Evolutionary conservation across 2,113 vertebrate genomes (phyloP).

Genomic region (Sula dactylatra): DNA sequence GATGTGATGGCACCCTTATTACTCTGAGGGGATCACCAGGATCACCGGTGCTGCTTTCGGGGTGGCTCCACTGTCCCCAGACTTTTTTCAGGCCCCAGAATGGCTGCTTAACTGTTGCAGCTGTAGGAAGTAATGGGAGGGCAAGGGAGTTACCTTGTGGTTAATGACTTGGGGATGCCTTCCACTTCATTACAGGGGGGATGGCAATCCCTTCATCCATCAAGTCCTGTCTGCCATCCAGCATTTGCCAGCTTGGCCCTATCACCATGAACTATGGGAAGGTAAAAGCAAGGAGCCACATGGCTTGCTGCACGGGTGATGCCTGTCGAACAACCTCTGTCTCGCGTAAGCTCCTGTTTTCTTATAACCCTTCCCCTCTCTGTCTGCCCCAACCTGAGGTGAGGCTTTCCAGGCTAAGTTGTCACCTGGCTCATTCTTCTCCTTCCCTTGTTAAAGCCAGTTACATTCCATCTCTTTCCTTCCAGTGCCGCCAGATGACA

Average conservation of each 20-base stretch:
- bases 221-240: conserved; percentile 14
- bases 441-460: accelerated
- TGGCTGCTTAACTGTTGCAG: neutral
- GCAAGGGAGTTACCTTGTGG: neutral
- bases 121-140: neutral
- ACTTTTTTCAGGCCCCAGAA: neutral
- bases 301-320: neutral
- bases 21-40: neutral
- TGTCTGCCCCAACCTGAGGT: neutral
- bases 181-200: neutral
- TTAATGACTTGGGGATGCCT: neutral
- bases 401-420: neutral
- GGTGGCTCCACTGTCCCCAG: neutral
- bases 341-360: neutral
- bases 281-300: conserved; percentile 15
- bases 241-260: neutral
- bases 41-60: neutral
- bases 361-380: accelerated
- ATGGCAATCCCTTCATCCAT: neutral
- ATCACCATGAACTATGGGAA: conserved; percentile 34
- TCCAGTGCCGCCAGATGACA: conserved; percentile 26
- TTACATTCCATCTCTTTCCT: neutral
- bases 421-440: accelerated
- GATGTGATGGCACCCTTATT: neutral
- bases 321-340: neutral